These are phyloP conservation scores for Pipistrellus pipistrellus DNA, from an alignment of 2,797 vertebrate species.

Conservation along the genomic window DNA sequence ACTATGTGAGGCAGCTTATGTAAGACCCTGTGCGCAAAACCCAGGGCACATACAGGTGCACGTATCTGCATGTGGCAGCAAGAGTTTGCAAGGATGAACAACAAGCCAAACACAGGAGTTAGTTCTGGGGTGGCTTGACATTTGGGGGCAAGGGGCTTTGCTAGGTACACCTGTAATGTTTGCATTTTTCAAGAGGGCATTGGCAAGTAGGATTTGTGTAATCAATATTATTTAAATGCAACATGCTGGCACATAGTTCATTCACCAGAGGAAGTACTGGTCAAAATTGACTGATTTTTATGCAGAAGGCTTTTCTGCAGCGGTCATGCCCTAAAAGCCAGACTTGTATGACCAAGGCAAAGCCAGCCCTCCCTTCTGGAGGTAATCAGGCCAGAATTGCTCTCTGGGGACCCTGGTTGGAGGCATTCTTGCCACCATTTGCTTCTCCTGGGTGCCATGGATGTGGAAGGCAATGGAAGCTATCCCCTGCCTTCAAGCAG, in stretches of 20 bases:
- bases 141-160: not conserved
- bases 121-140: not conserved
- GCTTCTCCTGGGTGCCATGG: not conserved
- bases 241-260: not conserved
- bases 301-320: not conserved
- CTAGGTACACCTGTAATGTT: not conserved
- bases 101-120: not conserved
- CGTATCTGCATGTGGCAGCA: not conserved
- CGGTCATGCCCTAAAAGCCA: not conserved
- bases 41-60: not conserved
- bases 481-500: not conserved
- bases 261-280: not conserved
- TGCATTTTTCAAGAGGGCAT: not conserved
- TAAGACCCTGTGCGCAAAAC: not conserved
- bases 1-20: not conserved
- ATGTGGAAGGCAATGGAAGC: not conserved
- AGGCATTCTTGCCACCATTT: not conserved
- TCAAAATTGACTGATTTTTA: not conserved
- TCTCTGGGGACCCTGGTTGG: not conserved
- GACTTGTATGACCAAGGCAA: not conserved
- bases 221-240: not conserved
- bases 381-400: not conserved
- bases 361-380: not conserved
- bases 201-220: not conserved
- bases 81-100: not conserved